Evolutionary conservation across 2,888 invertebrate species (phyloP).

Genomic region (Tridacna gigas): DNA sequence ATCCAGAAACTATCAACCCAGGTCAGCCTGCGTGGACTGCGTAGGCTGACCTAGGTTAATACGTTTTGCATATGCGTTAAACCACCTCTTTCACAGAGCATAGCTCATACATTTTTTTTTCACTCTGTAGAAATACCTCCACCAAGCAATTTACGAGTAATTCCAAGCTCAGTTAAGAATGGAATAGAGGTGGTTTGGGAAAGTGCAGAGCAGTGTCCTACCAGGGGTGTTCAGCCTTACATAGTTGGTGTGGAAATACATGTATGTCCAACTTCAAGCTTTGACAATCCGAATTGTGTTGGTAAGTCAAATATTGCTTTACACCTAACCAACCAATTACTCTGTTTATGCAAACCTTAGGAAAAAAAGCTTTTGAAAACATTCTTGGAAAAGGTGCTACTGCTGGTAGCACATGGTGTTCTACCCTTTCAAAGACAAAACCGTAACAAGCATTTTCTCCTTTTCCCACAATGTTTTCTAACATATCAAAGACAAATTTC

Average conservation of each 20-base stretch:
- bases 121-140: not conserved
- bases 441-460: no score
- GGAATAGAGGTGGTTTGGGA: slow-evolving; percentile 4
- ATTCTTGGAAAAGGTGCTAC: no score
- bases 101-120: not conserved
- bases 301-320: not conserved
- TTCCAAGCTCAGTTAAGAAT: not conserved
- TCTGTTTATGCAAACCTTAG: not conserved
- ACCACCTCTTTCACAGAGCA: no score
- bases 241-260: not conserved
- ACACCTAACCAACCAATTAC: not conserved
- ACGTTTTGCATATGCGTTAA: no score
- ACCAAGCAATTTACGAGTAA: not conserved
- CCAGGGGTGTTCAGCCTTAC: not conserved
- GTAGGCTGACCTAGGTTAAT: no score
- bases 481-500: no score
- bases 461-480: no score
- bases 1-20: no score
- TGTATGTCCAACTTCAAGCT: not conserved
- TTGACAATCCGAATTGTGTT: not conserved
- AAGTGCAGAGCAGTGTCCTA: not conserved
- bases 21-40: no score
- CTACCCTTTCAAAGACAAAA: no score
- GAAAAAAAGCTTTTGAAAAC: no score
- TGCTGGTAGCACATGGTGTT: no score